Percentiles rank a stretch among this genome's conserved stretches.
Conservation (phyloP, 2,113 vertebrate genomes). For the Cephalopterus ornatus region DNA sequence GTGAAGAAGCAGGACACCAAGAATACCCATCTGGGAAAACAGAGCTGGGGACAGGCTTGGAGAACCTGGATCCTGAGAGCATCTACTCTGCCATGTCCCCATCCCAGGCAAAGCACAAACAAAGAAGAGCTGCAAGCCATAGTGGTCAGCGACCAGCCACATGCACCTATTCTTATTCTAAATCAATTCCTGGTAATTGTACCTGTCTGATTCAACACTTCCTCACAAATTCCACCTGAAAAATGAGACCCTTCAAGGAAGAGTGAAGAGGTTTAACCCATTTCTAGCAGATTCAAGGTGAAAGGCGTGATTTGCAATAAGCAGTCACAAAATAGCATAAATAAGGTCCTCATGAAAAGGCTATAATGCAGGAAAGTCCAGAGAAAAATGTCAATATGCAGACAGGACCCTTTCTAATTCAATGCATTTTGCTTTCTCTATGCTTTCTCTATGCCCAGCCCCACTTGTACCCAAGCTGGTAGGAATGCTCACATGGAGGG, state of each 20-base stretch:
- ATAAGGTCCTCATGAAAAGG: not conserved
- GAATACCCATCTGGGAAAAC: not conserved
- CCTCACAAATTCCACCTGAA: not conserved
- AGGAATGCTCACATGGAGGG: fast-evolving
- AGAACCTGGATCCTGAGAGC: not conserved
- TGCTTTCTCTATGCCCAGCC: not conserved
- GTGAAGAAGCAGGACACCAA: not conserved
- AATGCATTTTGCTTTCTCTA: not conserved
- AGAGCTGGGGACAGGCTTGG: not conserved
- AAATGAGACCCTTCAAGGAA: not conserved
- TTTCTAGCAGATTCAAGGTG: not conserved
- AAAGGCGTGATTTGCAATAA: not conserved
- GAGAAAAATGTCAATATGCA: not conserved
- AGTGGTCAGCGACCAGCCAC: not conserved
- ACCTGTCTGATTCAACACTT: not conserved
- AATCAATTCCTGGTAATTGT: not conserved
- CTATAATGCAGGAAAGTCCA: not conserved
- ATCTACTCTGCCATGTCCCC: not conserved
- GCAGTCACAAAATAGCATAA: not conserved
- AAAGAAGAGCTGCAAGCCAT: not conserved
- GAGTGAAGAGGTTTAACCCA: not conserved
- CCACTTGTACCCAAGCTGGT: not conserved
- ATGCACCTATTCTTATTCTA: not conserved
- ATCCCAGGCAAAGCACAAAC: not conserved
- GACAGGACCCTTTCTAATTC: not conserved